Conservation (phyloP, 92 coral and sea anemone species). For the Epizoanthus stellaris region DNA sequence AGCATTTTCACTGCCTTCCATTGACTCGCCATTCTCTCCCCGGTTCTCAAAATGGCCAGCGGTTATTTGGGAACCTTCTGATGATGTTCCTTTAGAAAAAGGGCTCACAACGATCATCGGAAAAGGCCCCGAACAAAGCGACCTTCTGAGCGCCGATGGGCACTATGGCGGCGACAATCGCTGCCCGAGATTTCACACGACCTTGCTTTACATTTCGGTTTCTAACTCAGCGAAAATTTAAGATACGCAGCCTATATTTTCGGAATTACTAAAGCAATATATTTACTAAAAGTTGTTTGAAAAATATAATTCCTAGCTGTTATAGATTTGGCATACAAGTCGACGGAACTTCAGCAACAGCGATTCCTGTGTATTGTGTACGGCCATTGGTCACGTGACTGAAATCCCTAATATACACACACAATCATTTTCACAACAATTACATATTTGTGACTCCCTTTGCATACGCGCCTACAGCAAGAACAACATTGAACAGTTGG, state of each 20-base stretch:
- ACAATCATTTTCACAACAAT: too few species aligned
- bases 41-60: neutral
- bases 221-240: neutral
- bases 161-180: constrained; percentile 4
- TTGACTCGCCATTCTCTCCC: neutral
- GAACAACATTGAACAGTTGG: too few species aligned
- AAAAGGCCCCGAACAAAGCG: constrained; percentile 9
- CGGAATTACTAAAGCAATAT: neutral
- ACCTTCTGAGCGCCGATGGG: neutral
- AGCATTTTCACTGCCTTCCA: constrained; percentile 3
- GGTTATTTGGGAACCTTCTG: neutral
- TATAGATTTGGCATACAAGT: neutral
- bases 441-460: too few species aligned
- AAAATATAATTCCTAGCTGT: neutral
- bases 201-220: neutral
- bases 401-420: constrained; percentile 12
- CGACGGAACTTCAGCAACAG: neutral
- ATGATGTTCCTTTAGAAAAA: constrained; percentile 18
- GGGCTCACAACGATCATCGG: constrained; percentile 1
- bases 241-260: neutral
- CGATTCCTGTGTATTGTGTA: neutral
- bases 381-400: neutral
- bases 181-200: neutral
- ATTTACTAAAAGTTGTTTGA: constrained; percentile 4
- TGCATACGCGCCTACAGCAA: too few species aligned